Conservation (phyloP, 2,888 invertebrate species). For the Polyommatus icarus region DNA sequence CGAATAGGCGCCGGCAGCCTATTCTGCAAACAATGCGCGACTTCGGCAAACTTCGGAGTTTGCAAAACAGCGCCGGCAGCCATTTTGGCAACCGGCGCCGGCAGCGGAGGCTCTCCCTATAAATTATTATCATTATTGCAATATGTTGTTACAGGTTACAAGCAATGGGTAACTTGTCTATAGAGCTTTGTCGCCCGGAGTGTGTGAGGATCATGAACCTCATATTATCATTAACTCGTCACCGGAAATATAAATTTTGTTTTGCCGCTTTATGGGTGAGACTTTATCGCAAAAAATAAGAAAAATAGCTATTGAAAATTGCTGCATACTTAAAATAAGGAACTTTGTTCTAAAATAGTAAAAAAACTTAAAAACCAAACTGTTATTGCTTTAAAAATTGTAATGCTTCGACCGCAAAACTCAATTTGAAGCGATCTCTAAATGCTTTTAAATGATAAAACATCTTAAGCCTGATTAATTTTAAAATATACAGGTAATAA, state of each 20-base stretch:
- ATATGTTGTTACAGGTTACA: too few relatives aligned
- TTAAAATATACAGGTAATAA: neutral
- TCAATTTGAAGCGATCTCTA: neutral
- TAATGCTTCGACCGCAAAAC: too few relatives aligned
- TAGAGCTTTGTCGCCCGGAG: too few relatives aligned
- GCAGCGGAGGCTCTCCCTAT: too few relatives aligned
- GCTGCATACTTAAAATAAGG: neutral
- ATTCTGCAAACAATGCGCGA: too few relatives aligned
- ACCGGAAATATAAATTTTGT: neutral
- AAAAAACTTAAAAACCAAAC: conserved; percentile 4
- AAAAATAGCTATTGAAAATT: neutral
- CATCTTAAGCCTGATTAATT: neutral
- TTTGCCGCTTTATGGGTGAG: neutral
- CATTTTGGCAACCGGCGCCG: too few relatives aligned
- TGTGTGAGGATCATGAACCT: neutral
- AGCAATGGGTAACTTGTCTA: too few relatives aligned
- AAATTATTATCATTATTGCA: too few relatives aligned
- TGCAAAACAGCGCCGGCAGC: too few relatives aligned
- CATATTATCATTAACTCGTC: neutral
- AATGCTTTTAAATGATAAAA: neutral
- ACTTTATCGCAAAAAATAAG: neutral
- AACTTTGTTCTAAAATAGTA: neutral
- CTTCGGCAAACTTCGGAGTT: too few relatives aligned
- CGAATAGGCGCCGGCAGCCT: too few relatives aligned
- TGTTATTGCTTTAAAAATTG: neutral